Conservation (phyloP, 2,113 vertebrate genomes). For the Himantopus leucocephalus region DNA sequence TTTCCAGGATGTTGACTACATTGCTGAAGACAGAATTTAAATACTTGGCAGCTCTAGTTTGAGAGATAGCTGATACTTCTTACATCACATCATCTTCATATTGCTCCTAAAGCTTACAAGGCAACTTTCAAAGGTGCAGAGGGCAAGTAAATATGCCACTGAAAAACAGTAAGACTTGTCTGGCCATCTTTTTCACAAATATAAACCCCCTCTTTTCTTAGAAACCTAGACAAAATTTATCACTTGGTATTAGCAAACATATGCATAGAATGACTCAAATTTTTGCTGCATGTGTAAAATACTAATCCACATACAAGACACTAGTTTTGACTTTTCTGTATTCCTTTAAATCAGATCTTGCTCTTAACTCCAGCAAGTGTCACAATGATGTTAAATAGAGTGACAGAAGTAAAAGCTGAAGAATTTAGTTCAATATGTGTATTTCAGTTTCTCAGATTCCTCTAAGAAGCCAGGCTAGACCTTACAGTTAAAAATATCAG, state of each 20-base stretch:
- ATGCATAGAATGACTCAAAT: background rate
- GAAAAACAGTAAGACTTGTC: background rate
- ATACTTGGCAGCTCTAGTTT: background rate
- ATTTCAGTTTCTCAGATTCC: background rate
- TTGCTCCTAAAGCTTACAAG: background rate
- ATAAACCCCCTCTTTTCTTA: background rate
- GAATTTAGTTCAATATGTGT: background rate
- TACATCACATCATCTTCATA: background rate
- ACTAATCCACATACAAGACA: background rate
- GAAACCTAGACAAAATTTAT: background rate
- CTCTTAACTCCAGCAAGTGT: background rate
- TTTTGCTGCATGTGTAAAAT: background rate
- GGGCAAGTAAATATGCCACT: background rate
- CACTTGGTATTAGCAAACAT: background rate
- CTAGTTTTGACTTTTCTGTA: background rate
- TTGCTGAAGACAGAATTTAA: background rate
- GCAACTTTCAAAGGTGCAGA: background rate
- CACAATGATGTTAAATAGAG: background rate
- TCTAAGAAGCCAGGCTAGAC: background rate
- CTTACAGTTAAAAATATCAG: background rate
- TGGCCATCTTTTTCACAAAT: background rate
- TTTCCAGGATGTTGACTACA: background rate
- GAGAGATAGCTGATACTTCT: background rate
- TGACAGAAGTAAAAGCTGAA: background rate
- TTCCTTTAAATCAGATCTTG: background rate